Percentiles rank a stretch among this genome's conserved stretches.
Evolutionary conservation across 2,797 vertebrate species (phyloP).

Genomic region (Xenops minutus): DNA sequence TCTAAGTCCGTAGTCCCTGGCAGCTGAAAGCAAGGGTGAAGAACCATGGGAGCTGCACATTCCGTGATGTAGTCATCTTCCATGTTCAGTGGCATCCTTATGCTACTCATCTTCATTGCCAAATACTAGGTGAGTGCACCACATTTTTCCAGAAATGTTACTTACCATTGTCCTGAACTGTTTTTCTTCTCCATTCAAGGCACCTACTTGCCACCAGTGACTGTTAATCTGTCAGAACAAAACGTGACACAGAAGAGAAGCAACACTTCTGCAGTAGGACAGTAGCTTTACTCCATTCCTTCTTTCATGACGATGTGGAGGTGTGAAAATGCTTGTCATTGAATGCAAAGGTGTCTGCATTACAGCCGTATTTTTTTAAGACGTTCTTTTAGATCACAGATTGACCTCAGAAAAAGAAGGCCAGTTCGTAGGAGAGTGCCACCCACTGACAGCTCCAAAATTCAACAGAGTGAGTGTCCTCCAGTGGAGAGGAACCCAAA

Average conservation of each 20-base stretch:
- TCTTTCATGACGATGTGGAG: neutral
- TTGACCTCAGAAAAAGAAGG: neutral
- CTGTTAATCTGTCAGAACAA: neutral
- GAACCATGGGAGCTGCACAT: neutral
- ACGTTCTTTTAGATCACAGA: neutral
- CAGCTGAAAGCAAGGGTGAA: neutral
- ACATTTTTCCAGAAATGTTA: neutral
- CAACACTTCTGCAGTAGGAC: neutral
- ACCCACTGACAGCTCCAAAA: neutral
- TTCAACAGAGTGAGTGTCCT: rapidly evolving
- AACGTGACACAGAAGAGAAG: neutral
- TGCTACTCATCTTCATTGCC: neutral
- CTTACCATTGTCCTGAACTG: neutral
- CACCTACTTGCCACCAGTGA: neutral
- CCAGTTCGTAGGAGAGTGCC: neutral
- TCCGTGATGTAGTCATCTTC: neutral
- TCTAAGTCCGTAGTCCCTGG: neutral
- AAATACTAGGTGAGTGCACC: neutral
- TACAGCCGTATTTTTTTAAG: neutral
- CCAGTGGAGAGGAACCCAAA: neutral
- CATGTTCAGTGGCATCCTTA: neutral
- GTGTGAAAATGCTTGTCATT: neutral
- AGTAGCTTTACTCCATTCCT: neutral
- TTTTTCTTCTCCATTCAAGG: neutral
- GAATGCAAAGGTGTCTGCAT: neutral